Conservation (phyloP, 2,888 invertebrate genomes). For the Cosmia pyralina region DNA sequence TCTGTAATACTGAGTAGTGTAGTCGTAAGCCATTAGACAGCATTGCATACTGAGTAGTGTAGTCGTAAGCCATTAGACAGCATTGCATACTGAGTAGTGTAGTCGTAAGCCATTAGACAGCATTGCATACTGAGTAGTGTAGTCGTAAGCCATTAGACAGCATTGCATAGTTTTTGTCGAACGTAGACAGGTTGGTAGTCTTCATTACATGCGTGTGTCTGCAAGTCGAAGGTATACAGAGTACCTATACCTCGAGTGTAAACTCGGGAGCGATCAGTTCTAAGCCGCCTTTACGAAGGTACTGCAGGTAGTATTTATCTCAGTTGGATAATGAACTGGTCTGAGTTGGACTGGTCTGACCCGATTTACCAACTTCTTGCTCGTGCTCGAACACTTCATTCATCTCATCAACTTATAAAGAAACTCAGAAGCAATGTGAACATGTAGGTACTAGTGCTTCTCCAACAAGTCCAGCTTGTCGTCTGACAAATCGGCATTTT, state of each 20-base stretch:
- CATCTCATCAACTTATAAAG: background rate
- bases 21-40: background rate
- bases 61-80: background rate
- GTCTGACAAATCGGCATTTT: background rate
- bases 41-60: background rate
- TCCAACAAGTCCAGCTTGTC: background rate
- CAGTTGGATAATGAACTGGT: background rate
- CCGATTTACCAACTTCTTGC: background rate
- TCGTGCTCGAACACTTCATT: background rate
- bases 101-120: background rate
- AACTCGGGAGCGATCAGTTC: background rate
- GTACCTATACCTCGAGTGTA: background rate
- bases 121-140: background rate
- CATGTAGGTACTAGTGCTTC: background rate
- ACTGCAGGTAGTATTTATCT: too few species aligned
- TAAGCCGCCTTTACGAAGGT: background rate
- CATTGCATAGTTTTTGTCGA: background rate
- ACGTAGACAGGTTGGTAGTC: background rate
- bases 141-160: background rate
- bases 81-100: background rate
- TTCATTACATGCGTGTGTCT: background rate
- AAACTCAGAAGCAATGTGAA: conserved; percentile 1
- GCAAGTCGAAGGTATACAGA: background rate
- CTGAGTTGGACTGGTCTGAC: too few species aligned
- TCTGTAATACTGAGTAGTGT: background rate